phyloP scores from a whole-genome alignment of 2,113 vertebrate species.

The Isichthys henryi region DNA sequence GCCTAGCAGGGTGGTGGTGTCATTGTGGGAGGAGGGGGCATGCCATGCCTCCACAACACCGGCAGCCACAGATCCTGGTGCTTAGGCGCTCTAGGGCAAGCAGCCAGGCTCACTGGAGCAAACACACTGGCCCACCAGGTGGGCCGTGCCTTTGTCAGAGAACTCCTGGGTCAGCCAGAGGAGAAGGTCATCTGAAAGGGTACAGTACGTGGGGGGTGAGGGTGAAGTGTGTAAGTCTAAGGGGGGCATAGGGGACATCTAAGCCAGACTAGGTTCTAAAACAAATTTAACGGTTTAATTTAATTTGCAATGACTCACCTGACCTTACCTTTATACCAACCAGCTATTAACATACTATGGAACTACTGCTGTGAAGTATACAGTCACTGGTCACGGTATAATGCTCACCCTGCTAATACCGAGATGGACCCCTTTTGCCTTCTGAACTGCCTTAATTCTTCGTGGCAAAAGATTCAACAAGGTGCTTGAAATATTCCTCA shows the following conservation, averaged over 20 bases:
- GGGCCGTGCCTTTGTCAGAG: constrained; percentile 47
- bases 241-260: neutral
- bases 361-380: neutral
- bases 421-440: neutral
- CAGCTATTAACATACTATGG: neutral
- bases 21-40: constrained; percentile 49
- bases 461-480: neutral
- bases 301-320: neutral
- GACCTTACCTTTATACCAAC: neutral
- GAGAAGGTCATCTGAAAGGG: constrained; percentile 56
- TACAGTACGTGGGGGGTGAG: constrained; percentile 39
- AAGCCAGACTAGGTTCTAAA: neutral
- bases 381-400: neutral
- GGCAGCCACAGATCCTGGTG: constrained; percentile 70
- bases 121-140: constrained; percentile 55
- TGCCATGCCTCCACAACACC: constrained; percentile 70
- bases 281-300: neutral
- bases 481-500: neutral
- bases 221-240: neutral
- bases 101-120: constrained; percentile 42
- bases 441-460: neutral
- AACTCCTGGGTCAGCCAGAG: constrained; percentile 60
- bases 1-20: constrained; percentile 65
- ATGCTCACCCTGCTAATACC: neutral
- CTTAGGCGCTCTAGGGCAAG: constrained; percentile 50